Evolutionary conservation across 1,140 invertebrate species (phyloP).

Genomic region (Mycetomoellerius zeteki): DNA sequence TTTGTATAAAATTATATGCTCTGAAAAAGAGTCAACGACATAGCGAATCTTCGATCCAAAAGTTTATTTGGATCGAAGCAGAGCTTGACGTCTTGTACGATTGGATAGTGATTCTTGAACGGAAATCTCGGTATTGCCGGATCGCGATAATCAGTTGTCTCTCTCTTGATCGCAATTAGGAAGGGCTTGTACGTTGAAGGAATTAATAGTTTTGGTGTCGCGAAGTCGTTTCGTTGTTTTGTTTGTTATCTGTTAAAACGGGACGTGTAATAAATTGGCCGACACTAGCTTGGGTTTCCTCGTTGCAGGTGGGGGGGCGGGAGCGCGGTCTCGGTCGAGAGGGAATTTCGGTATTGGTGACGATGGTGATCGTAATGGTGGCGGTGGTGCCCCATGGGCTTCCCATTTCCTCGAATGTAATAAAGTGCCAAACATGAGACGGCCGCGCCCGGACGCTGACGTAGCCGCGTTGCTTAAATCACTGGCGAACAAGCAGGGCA

Average conservation of each 20-base stretch:
- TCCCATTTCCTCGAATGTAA: slow-evolving; percentile 85
- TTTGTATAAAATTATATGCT: slow-evolving; percentile 43
- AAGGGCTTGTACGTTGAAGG: slow-evolving; percentile 41
- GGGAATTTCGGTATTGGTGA: slow-evolving; percentile 73
- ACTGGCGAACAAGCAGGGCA: slow-evolving; percentile 85
- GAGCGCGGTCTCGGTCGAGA: slow-evolving; percentile 82
- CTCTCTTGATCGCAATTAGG: slow-evolving; percentile 9
- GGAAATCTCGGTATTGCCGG: slow-evolving; percentile 24
- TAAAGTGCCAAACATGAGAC: slow-evolving; percentile 80
- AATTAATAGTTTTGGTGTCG: slow-evolving; percentile 51
- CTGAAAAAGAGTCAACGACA: slow-evolving; percentile 27
- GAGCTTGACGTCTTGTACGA: slow-evolving; percentile 61
- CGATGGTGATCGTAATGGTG: slow-evolving; percentile 60
- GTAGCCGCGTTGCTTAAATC: slow-evolving; percentile 85
- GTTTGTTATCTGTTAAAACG: slow-evolving; percentile 74
- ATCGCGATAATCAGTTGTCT: background rate
- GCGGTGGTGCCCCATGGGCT: slow-evolving; percentile 79
- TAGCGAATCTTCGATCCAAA: slow-evolving; percentile 73
- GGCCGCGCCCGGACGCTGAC: slow-evolving; percentile 82
- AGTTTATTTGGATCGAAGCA: slow-evolving; percentile 70
- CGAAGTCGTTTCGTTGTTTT: slow-evolving; percentile 73
- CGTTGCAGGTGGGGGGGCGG: slow-evolving; percentile 86
- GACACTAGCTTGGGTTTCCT: slow-evolving; percentile 86
- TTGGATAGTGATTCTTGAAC: slow-evolving; percentile 63
- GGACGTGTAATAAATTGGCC: slow-evolving; percentile 79